A percentile compares a stretch with the other conserved stretches of the same genome.
phyloP scores from a whole-genome alignment of 2,113 vertebrate species.

The Mustelus asterias region DNA sequence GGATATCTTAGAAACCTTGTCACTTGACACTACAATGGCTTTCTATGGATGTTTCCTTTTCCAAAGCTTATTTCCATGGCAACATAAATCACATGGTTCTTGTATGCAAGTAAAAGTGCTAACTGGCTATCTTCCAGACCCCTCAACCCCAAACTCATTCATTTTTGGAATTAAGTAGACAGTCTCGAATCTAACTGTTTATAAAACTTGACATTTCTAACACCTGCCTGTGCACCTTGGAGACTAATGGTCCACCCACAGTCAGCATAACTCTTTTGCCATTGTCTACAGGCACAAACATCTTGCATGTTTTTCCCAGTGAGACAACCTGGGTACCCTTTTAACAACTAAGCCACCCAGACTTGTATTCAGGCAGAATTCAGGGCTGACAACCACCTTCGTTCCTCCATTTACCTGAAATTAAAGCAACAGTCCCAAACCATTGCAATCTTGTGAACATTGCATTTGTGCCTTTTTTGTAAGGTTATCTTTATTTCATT shows the following conservation, averaged over 20 bases:
- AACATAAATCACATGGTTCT: neutral
- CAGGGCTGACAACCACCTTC: neutral
- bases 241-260: no score
- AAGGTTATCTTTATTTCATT: neutral
- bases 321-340: neutral
- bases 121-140: neutral
- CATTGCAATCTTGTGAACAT: neutral
- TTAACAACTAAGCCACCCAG: neutral
- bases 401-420: neutral
- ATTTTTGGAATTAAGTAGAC: neutral
- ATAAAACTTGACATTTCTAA: neutral
- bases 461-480: no score
- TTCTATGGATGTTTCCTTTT: no score
- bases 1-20: no score
- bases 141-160: neutral
- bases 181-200: neutral
- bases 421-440: neutral
- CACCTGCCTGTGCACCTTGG: neutral
- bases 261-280: neutral
- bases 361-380: neutral
- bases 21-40: no score
- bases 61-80: neutral
- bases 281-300: neutral
- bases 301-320: neutral
- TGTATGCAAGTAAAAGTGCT: neutral